phyloP scores from a whole-genome alignment of 2,888 invertebrate genomes.

The Perizoma affinitatum region DNA sequence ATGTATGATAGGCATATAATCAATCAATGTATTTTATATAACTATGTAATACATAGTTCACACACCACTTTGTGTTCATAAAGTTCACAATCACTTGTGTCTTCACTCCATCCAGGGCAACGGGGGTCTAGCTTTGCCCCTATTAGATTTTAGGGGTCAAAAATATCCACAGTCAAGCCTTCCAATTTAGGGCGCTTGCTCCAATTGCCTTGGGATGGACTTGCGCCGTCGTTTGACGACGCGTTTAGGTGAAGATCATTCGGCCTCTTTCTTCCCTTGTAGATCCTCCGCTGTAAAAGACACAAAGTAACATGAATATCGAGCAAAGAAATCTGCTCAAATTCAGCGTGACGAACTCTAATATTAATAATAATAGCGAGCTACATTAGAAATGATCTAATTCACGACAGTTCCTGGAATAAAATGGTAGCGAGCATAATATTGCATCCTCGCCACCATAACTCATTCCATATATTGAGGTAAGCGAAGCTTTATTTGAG shows the following conservation, averaged over 20 bases:
- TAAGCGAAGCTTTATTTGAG: too few relatives aligned
- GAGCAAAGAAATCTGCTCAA: not conserved
- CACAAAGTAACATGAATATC: not conserved
- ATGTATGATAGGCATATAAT: not conserved
- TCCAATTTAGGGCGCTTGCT: conserved; percentile 43
- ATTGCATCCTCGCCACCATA: too few relatives aligned
- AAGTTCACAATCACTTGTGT: conserved; percentile 20
- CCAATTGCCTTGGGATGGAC: conserved; percentile 70
- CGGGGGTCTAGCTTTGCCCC: not conserved
- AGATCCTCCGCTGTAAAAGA: conserved; percentile 68
- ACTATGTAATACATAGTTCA: conserved; percentile 2
- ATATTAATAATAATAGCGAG: too few relatives aligned
- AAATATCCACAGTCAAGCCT: not conserved
- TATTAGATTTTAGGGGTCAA: too few relatives aligned
- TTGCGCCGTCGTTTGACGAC: conserved; percentile 80
- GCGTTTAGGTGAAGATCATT: conserved; percentile 81
- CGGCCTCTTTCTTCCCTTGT: conserved; percentile 73
- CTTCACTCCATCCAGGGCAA: conserved; percentile 17
- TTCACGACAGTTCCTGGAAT: too few relatives aligned
- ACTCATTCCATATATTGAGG: too few relatives aligned
- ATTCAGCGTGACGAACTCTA: too few relatives aligned
- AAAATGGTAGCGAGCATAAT: too few relatives aligned
- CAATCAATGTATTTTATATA: not conserved
- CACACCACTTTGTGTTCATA: conserved; percentile 5
- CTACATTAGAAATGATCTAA: too few relatives aligned